Percentiles rank a stretch among this genome's conserved stretches.
Evolutionary conservation across 1,140 invertebrate species (phyloP).

Genomic region (Drosophila pectinifera): DNA sequence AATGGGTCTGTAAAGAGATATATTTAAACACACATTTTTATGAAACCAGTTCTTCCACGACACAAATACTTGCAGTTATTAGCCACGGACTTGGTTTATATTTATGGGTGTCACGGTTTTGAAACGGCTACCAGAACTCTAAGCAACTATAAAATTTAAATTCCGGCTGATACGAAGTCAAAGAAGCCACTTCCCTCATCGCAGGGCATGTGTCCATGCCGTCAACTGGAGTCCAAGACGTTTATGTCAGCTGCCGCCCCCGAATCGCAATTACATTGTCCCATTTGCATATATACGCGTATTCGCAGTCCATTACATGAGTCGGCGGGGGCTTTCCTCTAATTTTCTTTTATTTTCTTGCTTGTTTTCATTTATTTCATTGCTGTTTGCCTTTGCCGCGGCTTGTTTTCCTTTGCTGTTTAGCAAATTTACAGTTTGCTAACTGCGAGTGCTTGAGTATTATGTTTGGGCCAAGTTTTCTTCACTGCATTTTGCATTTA

Average conservation of each 20-base stretch:
- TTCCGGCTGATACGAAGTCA: no score
- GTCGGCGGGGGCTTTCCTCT: slow-evolving; percentile 17
- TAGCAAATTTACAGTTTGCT: slow-evolving; percentile 80
- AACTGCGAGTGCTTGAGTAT: slow-evolving; percentile 65
- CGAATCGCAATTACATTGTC: slow-evolving; percentile 40
- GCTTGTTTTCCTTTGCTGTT: slow-evolving; percentile 52
- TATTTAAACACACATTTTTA: neutral
- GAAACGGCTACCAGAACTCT: neutral
- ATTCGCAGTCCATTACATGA: slow-evolving; percentile 64
- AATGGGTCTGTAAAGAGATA: neutral
- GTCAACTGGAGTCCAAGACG: slow-evolving; percentile 1
- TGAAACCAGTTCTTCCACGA: neutral
- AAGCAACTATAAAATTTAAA: neutral
- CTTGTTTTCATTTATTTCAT: slow-evolving; percentile 48
- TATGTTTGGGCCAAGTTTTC: slow-evolving; percentile 62
- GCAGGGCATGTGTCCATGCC: slow-evolving; percentile 13
- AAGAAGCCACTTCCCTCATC: neutral
- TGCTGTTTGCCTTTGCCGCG: slow-evolving; percentile 43
- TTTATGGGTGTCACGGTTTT: neutral
- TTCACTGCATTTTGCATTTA: slow-evolving; percentile 60
- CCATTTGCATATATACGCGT: slow-evolving; percentile 35
- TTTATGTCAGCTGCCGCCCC: slow-evolving; percentile 14
- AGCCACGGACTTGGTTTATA: neutral
- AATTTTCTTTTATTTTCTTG: slow-evolving; percentile 41
- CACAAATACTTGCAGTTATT: neutral